A percentile compares a stretch with the other conserved stretches of the same genome.
These are phyloP conservation scores for Periplaneta americana DNA, from an alignment of 1,140 invertebrate species.

Conservation along the genomic window DNA sequence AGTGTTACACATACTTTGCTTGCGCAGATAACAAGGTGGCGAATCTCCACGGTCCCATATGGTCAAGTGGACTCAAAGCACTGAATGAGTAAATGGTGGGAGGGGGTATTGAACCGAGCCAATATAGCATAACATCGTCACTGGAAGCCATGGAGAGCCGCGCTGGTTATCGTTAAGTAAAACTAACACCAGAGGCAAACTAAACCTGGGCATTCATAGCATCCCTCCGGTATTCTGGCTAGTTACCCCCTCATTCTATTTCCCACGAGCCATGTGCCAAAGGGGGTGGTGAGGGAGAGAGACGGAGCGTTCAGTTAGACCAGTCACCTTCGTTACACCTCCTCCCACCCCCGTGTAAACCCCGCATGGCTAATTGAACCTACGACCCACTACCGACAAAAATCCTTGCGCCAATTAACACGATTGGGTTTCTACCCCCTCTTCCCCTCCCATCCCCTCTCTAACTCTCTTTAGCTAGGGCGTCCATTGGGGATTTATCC, in stretches of 20 bases:
- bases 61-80: not conserved
- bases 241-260: not conserved
- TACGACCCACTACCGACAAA: conserved; percentile 21
- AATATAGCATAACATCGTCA: not conserved
- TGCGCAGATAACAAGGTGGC: not conserved
- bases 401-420: conserved; percentile 26
- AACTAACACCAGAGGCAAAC: not conserved
- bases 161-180: not conserved
- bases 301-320: not conserved
- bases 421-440: conserved; percentile 23
- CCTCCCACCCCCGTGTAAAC: not conserved
- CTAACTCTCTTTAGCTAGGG: conserved; percentile 11
- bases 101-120: not conserved
- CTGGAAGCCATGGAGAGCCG: too few species aligned
- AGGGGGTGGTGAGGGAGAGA: not conserved
- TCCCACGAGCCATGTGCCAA: not conserved
- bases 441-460: conserved; percentile 18
- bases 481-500: not conserved
- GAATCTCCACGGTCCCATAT: not conserved
- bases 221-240: not conserved
- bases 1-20: not conserved
- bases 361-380: conserved; percentile 20
- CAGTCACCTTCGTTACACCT: not conserved
- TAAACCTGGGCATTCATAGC: not conserved
- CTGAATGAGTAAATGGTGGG: not conserved